Evolutionary conservation across 2,113 vertebrate genomes (phyloP).

Genomic region (Pontoporia blainvillei): DNA sequence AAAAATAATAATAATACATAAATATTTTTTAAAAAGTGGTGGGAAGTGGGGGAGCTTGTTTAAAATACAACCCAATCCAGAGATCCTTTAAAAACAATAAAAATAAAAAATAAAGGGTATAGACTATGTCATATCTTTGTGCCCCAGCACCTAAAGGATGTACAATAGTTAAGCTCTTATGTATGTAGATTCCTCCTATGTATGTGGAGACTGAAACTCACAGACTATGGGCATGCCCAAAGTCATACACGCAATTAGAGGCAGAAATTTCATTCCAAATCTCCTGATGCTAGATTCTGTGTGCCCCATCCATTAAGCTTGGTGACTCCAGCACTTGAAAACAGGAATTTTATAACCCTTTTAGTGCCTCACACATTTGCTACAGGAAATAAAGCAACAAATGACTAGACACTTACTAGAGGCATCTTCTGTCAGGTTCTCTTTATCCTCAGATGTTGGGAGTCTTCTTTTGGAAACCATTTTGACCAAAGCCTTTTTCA

Average conservation of each 20-base stretch:
- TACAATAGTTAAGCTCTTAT: neutral
- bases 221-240: neutral
- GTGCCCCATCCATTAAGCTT: neutral
- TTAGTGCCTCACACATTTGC: neutral
- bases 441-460: slow-evolving; percentile 42
- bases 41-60: no score
- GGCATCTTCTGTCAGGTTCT: slow-evolving; percentile 55
- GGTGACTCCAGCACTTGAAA: neutral
- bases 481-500: slow-evolving; percentile 46
- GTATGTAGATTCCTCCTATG: neutral
- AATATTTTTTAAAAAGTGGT: no score
- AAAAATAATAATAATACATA: no score
- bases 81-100: no score
- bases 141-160: neutral
- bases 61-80: no score
- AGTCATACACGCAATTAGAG: neutral
- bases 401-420: slow-evolving; percentile 67
- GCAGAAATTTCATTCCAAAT: neutral
- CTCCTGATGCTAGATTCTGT: neutral
- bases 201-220: neutral
- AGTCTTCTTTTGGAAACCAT: slow-evolving; percentile 80
- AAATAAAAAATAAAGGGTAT: no score
- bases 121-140: neutral
- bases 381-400: neutral
- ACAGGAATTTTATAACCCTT: neutral